Base-by-base conservation (phyloP, 1,140 invertebrate species). In the Vanessa tameamea region DNA sequence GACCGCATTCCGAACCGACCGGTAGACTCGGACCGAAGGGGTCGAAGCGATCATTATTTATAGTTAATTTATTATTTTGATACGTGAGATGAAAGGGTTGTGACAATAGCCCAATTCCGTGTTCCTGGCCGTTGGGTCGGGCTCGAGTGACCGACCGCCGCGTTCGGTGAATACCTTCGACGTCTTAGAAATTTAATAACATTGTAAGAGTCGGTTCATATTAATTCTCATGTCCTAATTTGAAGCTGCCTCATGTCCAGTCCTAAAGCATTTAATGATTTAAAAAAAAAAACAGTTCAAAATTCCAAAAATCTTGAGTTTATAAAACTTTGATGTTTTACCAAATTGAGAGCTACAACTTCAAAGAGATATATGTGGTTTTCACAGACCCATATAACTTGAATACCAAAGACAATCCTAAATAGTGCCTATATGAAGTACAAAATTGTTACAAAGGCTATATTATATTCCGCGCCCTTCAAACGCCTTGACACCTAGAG, bases 51-150 rank as follows among this genome's bases (percentile, higher is more conserved):
- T 83, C 87, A 89, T 88, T 88, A 90, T 90, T 90, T 92, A 89
- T 87, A 86, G 75, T 88, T 88, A 91, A 91, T 92, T 90, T 91
- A 91, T 92, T 92, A 92, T 92, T 92, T 91, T 91, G 89, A 92
- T 92, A 89, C 84, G 86, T 70, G 84, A 85, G 85, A 85, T 90
- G 87, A 91, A 91, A 90, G 90, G 88, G 87, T 88, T 81, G 48
- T 61, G 77, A 89, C 83, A 88, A 89, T 86, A 76, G 77, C 68
- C 61, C 78, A 77, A 86, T 90, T 90, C 88, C 86, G 85, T 82
- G 84, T 90, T 86, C 79, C 77, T 78, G 81, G 78, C 83, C 83
- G 86, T 87, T 86, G 86, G 53, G 83, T 79, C 83, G 82, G 69
- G 37, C 61, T 57, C 55, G 53, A 53, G n/a, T 53, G 53, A 23